Percentiles rank a stretch among this genome's conserved stretches.
Evolutionary conservation across 2,797 vertebrate genomes (phyloP).

Genomic region (Dendrocincla tyrannina): DNA sequence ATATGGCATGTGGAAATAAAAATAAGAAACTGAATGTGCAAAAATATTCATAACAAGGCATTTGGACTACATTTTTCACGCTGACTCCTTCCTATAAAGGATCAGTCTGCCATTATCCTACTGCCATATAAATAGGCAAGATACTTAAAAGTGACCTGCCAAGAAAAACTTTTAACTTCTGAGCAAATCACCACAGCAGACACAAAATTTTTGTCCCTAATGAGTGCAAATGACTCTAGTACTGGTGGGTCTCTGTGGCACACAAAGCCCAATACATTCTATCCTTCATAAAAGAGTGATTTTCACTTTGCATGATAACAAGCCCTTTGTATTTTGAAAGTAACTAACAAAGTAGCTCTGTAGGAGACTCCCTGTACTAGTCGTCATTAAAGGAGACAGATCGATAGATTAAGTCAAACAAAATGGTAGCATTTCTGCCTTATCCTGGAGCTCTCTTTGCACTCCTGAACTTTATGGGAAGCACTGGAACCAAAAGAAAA

Average conservation of each 20-base stretch:
- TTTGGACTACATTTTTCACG: neutral
- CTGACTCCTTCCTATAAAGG: neutral
- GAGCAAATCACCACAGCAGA: neutral
- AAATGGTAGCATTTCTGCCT: neutral
- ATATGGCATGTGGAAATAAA: neutral
- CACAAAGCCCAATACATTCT: neutral
- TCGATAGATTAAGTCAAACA: neutral
- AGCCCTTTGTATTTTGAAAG: neutral
- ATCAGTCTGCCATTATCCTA: neutral
- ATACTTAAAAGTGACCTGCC: neutral
- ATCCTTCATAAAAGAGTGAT: neutral
- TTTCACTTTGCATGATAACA: neutral
- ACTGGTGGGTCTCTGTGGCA: neutral
- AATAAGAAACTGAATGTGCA: neutral
- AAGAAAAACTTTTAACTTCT: constrained; percentile 4
- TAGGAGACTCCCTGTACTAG: neutral
- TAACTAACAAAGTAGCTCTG: neutral
- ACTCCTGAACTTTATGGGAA: neutral
- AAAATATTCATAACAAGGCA: neutral
- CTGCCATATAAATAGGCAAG: neutral
- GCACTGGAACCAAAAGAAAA: neutral
- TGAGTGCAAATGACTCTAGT: neutral
- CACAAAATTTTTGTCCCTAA: neutral
- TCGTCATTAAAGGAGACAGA: neutral
- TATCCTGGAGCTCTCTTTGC: neutral